Conservation (phyloP, 2,113 vertebrate species). For the Ictidomys tridecemlineatus region DNA sequence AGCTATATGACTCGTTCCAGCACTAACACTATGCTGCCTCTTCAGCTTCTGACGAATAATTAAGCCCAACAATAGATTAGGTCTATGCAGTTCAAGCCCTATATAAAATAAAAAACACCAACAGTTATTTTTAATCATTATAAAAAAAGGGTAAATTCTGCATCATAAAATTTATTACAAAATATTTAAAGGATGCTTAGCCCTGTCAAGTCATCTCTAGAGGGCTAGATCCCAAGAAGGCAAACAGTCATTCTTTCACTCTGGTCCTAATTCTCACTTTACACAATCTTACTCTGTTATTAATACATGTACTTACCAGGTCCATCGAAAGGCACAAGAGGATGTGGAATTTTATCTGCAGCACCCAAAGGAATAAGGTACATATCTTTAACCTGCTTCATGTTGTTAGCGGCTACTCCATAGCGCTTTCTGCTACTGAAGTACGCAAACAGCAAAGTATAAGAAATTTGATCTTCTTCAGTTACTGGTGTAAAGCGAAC, state of each 20-base stretch:
- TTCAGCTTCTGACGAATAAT: slow-evolving; percentile 97
- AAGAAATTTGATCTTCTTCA: slow-evolving; percentile 99
- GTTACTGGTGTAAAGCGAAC: slow-evolving; percentile 97
- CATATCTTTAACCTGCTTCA: slow-evolving; percentile 98
- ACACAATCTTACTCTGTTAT: neutral
- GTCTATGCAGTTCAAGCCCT: slow-evolving; percentile 96
- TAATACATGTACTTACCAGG: slow-evolving; percentile 92
- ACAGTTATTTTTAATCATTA: slow-evolving; percentile 21
- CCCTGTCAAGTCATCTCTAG: neutral
- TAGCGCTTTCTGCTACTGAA: slow-evolving; percentile 98
- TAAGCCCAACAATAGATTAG: slow-evolving; percentile 96
- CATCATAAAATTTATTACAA: slow-evolving; percentile 12
- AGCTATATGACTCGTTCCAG: slow-evolving; percentile 86
- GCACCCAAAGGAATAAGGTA: slow-evolving; percentile 97
- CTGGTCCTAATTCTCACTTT: neutral
- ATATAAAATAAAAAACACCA: slow-evolving; percentile 82
- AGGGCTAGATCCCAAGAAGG: neutral
- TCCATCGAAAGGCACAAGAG: slow-evolving; percentile 98
- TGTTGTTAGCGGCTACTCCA: slow-evolving; percentile 97
- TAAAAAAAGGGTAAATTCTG: neutral
- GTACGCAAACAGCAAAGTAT: slow-evolving; percentile 96
- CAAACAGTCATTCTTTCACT: neutral
- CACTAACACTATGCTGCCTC: slow-evolving; percentile 88
- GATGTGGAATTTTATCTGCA: slow-evolving; percentile 97
- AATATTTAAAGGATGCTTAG: neutral